Percentiles rank a stretch among this genome's conserved stretches.
phyloP scores from a whole-genome alignment of 1,140 invertebrate genomes.

The Pseudomyrmex cubaensis region DNA sequence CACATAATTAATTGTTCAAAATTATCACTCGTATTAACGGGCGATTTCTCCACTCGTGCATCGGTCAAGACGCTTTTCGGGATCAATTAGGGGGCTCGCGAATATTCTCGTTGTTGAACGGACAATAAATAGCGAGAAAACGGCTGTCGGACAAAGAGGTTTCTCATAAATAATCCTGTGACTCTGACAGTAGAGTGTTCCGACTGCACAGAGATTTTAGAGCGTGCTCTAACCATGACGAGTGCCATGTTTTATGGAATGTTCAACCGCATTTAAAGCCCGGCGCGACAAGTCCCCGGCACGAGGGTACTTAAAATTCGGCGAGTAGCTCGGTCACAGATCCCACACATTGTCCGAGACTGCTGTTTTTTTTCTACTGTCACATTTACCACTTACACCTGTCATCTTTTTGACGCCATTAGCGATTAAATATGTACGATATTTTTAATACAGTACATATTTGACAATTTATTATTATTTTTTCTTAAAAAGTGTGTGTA shows the following conservation, averaged over 20 bases:
- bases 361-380: conserved; percentile 9
- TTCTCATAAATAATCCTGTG: conserved; percentile 72
- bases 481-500: background rate
- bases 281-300: conserved; percentile 62
- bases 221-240: conserved; percentile 68
- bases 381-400: conserved; percentile 39
- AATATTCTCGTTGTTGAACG: conserved; percentile 51
- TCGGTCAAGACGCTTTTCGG: conserved; percentile 42
- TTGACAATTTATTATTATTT: background rate
- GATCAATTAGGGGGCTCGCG: conserved; percentile 57
- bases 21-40: too few relatives aligned
- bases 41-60: background rate
- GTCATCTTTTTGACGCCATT: conserved; percentile 1
- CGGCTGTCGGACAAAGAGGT: conserved; percentile 66
- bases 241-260: conserved; percentile 75
- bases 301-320: conserved; percentile 60
- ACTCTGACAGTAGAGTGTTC: conserved; percentile 68
- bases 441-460: conserved; percentile 10
- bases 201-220: conserved; percentile 54
- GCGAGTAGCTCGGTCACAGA: conserved; percentile 59
- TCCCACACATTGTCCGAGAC: conserved; percentile 51
- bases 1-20: too few relatives aligned
- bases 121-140: conserved; percentile 69
- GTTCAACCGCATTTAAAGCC: conserved; percentile 75
- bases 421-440: background rate